phyloP scores from a whole-genome alignment of 2,113 vertebrate genomes.

The Ophiodon elongatus region DNA sequence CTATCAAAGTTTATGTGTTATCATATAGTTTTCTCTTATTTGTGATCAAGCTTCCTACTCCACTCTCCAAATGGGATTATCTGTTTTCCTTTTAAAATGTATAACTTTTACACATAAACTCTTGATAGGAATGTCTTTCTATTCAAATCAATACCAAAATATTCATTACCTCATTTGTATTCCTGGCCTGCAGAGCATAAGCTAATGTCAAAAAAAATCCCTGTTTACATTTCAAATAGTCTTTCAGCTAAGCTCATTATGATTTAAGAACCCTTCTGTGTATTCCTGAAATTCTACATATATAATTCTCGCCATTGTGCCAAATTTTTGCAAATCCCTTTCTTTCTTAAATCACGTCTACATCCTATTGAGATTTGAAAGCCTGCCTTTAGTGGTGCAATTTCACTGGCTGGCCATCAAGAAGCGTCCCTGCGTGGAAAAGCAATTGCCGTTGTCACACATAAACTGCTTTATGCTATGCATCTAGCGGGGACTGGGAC shows the following conservation, averaged over 20 bases:
- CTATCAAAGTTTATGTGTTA: not conserved
- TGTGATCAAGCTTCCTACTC: not conserved
- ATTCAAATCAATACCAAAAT: slow-evolving; percentile 24
- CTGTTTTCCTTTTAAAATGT: not conserved
- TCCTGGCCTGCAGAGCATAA: slow-evolving; percentile 13
- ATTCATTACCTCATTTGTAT: slow-evolving; percentile 40
- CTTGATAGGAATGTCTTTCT: slow-evolving; percentile 1
- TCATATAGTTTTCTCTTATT: not conserved
- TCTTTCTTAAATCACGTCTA: slow-evolving; percentile 38
- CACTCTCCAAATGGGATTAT: not conserved
- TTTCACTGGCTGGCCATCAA: not conserved
- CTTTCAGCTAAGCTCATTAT: slow-evolving; percentile 53
- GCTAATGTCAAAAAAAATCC: slow-evolving; percentile 44
- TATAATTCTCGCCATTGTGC: not conserved
- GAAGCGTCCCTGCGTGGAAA: slow-evolving; percentile 2
- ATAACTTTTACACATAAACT: not conserved
- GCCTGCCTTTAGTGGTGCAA: slow-evolving; percentile 8
- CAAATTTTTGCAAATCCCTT: slow-evolving; percentile 63
- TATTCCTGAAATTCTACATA: slow-evolving; percentile 28
- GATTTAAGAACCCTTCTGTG: slow-evolving; percentile 27
- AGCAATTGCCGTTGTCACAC: slow-evolving; percentile 13
- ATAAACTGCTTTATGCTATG: slow-evolving; percentile 1
- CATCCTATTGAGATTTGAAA: slow-evolving; percentile 33
- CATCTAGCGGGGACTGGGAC: not conserved
- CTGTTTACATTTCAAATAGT: slow-evolving; percentile 45